phyloP scores from a whole-genome alignment of 2,113 vertebrate genomes.

The Phalacrocorax pelagicus region DNA sequence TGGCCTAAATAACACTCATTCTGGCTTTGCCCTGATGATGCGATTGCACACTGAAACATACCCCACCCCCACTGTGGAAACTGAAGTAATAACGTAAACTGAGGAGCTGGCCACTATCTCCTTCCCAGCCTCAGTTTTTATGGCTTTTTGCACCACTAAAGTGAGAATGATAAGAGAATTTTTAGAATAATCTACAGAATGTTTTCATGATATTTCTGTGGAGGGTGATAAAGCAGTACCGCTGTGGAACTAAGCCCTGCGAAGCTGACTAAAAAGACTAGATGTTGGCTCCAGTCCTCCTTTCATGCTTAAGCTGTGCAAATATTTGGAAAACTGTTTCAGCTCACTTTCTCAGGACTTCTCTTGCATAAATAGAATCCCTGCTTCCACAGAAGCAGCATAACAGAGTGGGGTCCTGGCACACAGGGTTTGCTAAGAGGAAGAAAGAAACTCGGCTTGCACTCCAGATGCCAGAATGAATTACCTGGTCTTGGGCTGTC shows the following conservation, averaged over 20 bases:
- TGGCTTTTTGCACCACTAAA: not conserved
- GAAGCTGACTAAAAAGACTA: not conserved
- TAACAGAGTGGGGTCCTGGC: not conserved
- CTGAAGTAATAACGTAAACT: not conserved
- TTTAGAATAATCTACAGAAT: not conserved
- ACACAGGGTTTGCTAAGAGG: not conserved
- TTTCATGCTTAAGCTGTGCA: not conserved
- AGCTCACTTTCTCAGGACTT: constrained; percentile 26
- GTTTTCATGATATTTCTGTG: not conserved
- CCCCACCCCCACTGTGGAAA: not conserved
- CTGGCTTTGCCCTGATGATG: not conserved
- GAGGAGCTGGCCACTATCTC: not conserved
- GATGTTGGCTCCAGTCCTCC: not conserved
- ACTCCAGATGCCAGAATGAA: not conserved
- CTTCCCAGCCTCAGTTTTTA: not conserved
- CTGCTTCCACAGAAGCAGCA: not conserved
- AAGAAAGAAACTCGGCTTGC: not conserved
- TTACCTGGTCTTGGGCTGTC: not conserved
- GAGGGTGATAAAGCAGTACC: not conserved
- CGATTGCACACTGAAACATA: not conserved
- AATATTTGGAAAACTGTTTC: constrained; percentile 15
- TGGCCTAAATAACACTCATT: not conserved
- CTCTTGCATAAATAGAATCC: not conserved
- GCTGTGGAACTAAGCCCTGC: not conserved
- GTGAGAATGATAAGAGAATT: not conserved